phyloP scores from a whole-genome alignment of 2,888 invertebrate genomes.

The Rhaphigaster nebulosa region DNA sequence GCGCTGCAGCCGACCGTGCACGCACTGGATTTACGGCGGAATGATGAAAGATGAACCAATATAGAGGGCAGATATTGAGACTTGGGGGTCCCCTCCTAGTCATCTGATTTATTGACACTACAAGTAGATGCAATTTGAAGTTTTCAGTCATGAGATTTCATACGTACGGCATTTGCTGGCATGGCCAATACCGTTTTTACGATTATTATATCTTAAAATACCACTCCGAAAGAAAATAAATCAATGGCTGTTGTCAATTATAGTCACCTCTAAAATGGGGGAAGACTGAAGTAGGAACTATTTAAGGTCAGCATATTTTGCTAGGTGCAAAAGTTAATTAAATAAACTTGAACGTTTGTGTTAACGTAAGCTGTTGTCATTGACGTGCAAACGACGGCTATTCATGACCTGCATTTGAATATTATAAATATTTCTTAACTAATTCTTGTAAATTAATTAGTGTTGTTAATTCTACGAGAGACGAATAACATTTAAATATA shows the following conservation, averaged over 20 bases:
- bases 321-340: no score
- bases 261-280: background rate
- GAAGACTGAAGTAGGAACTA: background rate
- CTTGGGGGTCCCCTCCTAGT: background rate
- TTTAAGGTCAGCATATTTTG: background rate
- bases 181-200: background rate
- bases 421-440: no score
- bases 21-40: conserved; percentile 19
- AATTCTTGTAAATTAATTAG: no score
- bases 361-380: no score
- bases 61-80: conserved; percentile 39
- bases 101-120: background rate
- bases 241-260: background rate
- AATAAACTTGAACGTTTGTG: no score
- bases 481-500: no score
- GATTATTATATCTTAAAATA: no score
- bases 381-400: no score
- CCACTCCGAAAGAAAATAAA: background rate
- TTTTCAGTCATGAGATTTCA: background rate
- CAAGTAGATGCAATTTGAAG: background rate
- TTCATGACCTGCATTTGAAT: no score
- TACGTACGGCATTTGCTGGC: background rate
- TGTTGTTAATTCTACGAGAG: no score
- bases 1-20: background rate
- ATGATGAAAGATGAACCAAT: conserved; percentile 42